Conservation (phyloP, 1,140 invertebrate species). For the Artemia franciscana region DNA sequence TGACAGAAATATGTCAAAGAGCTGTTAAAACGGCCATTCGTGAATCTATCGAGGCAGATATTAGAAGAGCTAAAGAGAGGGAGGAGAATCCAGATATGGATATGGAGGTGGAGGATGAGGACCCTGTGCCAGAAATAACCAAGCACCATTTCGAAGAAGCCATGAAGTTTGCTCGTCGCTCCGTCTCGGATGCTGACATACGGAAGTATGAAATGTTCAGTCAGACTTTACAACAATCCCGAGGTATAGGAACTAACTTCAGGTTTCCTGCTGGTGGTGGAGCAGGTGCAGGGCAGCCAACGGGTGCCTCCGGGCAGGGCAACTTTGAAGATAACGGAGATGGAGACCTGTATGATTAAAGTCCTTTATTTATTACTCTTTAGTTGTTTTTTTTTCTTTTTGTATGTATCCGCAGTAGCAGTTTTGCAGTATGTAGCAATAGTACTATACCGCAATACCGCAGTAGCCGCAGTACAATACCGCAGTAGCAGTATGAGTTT, state of each 20-base stretch:
- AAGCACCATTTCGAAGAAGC: slow-evolving; percentile 96
- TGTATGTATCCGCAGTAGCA: too few species aligned
- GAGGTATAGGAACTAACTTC: slow-evolving; percentile 95
- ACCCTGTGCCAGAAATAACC: slow-evolving; percentile 95
- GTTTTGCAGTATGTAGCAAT: too few species aligned
- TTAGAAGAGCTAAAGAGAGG: slow-evolving; percentile 63
- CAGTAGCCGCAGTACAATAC: too few species aligned
- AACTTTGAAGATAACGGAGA: slow-evolving; percentile 64
- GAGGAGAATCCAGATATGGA: slow-evolving; percentile 48
- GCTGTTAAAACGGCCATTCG: slow-evolving; percentile 97
- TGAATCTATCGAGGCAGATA: slow-evolving; percentile 90
- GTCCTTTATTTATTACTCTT: too few species aligned
- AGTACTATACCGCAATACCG: too few species aligned
- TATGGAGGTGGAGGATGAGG: slow-evolving; percentile 82
- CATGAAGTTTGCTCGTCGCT: slow-evolving; percentile 94
- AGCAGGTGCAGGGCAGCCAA: slow-evolving; percentile 29
- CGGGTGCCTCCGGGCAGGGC: slow-evolving; percentile 37
- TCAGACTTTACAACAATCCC: slow-evolving; percentile 92
- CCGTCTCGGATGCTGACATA: slow-evolving; percentile 99
- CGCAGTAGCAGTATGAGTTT: too few species aligned
- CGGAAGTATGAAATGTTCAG: slow-evolving; percentile 99
- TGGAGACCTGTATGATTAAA: slow-evolving; percentile 83
- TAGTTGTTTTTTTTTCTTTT: too few species aligned
- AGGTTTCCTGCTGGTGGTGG: slow-evolving; percentile 40
- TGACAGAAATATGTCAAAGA: slow-evolving; percentile 98